phyloP scores from a whole-genome alignment of 2,888 invertebrate species.

The Ormyrus rosae region DNA sequence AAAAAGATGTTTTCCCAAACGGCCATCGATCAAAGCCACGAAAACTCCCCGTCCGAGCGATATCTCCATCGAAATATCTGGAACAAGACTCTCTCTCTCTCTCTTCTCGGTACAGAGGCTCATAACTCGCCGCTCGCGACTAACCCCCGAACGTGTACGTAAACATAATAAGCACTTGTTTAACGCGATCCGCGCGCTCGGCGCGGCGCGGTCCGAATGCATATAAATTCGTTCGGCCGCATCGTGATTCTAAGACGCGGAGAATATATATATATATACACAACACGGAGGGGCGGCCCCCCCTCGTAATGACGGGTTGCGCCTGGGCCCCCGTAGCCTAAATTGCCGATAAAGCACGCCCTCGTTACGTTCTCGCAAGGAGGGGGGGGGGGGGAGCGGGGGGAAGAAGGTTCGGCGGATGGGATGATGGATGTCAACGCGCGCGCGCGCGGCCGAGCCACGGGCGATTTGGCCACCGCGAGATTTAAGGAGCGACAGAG shows the following conservation, averaged over 20 bases:
- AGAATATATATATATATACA: neutral
- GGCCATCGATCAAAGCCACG: too few species aligned
- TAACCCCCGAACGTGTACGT: neutral
- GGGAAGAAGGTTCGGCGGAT: constrained; percentile 1
- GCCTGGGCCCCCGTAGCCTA: neutral
- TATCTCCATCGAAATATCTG: too few species aligned
- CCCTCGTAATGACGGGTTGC: constrained; percentile 18
- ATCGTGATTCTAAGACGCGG: neutral
- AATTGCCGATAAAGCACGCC: constrained; percentile 32
- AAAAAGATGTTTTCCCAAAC: neutral
- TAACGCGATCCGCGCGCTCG: too few species aligned
- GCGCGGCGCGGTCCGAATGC: neutral
- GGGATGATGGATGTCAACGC: constrained; percentile 29
- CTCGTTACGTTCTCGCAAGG: neutral
- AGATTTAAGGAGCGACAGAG: constrained; percentile 1
- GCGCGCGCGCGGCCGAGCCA: neutral
- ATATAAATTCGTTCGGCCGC: constrained; percentile 27
- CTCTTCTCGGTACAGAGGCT: too few species aligned
- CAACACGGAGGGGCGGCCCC: constrained; percentile 1
- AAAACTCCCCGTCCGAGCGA: too few species aligned
- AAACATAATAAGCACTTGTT: constrained; percentile 27
- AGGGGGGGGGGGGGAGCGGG: too few species aligned
- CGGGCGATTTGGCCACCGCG: neutral
- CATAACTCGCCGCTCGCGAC: too few species aligned
- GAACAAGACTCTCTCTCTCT: too few species aligned